Base-by-base conservation (phyloP, 2,888 invertebrate genomes). In the Brenthis daphne region DNA sequence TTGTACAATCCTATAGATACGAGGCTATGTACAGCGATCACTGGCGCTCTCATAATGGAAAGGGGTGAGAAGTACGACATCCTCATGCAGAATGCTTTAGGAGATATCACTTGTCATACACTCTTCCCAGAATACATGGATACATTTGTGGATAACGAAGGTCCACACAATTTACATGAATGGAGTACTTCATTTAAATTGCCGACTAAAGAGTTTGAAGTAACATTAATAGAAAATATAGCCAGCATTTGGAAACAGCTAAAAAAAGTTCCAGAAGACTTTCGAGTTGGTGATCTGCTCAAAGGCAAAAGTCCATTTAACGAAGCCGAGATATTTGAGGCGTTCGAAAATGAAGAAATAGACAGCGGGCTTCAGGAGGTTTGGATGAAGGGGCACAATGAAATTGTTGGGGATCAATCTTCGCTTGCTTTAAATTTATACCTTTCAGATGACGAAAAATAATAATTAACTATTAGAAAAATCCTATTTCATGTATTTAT, bases 31-130 rank as follows among this genome's bases (percentile, higher is more conserved):
- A 82, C 84, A 5, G 77, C 88, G 1, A 83, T 88, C 33, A 85
- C 85, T 1, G 93, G 93, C 1, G 72, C 79, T 48, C 69, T 81
- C 3, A 71, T 89, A 1, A n/a, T 82, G 1, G 82, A 87, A 56
- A 79, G 82, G 56, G 84, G 82, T 6, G 85, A 88, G 6, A 86
- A 82, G 16, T 87, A 82, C 68, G 77, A 81, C 13, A 74, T 90
- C 11, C 77, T 92, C 6, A 84, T 87, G 74, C 85, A 87, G 47
- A 93, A 92, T 73, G 84, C 91, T 0, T 76, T 92, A 2, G 93
- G 93, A 1, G 93, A 93, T 70, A 81, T 93, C 60, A 82, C 87
- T 1, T 81, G 82, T 55, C 88, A 92, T 64, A 79, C 79, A 0
- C 53, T 92, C 16, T 87, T 82, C 65, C 88, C 89, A 0, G 80